Conservation (phyloP, 2,797 vertebrate genomes). For the Orestias chungarensis region DNA sequence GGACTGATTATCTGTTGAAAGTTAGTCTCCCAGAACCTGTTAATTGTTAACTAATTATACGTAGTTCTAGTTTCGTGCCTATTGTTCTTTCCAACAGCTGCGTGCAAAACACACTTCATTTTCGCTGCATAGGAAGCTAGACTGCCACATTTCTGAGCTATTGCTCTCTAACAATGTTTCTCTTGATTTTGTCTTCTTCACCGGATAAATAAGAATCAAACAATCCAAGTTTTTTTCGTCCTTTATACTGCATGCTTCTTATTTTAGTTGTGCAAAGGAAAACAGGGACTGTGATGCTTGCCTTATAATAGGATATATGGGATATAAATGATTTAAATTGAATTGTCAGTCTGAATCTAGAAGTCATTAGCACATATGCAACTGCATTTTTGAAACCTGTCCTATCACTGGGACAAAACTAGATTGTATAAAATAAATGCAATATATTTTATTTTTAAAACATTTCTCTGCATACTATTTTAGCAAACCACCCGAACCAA, state of each 20-base stretch:
- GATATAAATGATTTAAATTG: not conserved
- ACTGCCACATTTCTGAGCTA: not conserved
- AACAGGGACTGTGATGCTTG: not conserved
- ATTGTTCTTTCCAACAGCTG: no score
- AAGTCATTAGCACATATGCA: not conserved
- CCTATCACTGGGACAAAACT: not conserved
- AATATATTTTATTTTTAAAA: not conserved
- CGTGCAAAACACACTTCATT: no score
- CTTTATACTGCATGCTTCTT: not conserved
- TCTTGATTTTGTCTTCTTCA: not conserved
- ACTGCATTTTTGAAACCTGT: not conserved
- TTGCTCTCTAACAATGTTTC: not conserved
- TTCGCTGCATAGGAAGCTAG: not conserved
- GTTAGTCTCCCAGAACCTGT: no score
- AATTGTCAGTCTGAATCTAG: not conserved
- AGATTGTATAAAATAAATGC: no score
- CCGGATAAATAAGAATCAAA: not conserved
- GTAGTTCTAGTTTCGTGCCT: no score
- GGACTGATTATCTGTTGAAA: no score
- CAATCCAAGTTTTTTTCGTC: not conserved
- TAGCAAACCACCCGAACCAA: not conserved
- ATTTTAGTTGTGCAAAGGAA: not conserved
- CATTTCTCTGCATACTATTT: no score
- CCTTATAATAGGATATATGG: no score
- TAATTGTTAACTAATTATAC: no score